Percentiles rank a stretch among this genome's conserved stretches.
These are phyloP conservation scores for Neopipo cinnamomea DNA, from an alignment of 2,113 vertebrate genomes.

Conservation along the genomic window DNA sequence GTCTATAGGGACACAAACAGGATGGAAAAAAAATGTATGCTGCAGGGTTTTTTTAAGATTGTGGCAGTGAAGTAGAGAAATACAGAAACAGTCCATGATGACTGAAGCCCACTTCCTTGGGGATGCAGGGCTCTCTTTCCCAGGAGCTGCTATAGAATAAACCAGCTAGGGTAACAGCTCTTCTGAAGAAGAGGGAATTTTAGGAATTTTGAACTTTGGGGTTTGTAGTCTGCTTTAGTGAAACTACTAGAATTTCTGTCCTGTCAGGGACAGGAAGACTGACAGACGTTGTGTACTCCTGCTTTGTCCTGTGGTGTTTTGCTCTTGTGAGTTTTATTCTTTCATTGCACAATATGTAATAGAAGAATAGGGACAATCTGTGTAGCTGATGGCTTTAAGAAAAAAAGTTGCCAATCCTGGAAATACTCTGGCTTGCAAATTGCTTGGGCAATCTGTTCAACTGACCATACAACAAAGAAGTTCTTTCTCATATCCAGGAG, in stretches of 20 bases:
- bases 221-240: not conserved
- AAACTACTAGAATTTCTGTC: not conserved
- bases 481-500: not conserved
- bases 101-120: not conserved
- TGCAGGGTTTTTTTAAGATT: not conserved
- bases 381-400: not conserved
- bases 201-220: not conserved
- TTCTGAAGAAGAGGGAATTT: not conserved
- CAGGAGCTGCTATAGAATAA: not conserved
- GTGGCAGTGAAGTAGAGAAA: not conserved
- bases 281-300: not conserved
- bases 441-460: not conserved
- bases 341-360: not conserved
- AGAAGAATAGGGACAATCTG: not conserved
- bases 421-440: slow-evolving; percentile 45
- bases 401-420: not conserved
- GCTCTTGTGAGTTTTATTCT: not conserved
- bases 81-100: not conserved
- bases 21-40: not conserved
- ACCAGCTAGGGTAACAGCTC: not conserved
- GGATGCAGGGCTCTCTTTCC: not conserved
- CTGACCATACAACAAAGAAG: not conserved
- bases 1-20: not conserved
- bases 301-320: not conserved
- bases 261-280: not conserved